Conservation (phyloP, 2,797 vertebrate genomes). For the Heteromormyrus szaboi region DNA sequence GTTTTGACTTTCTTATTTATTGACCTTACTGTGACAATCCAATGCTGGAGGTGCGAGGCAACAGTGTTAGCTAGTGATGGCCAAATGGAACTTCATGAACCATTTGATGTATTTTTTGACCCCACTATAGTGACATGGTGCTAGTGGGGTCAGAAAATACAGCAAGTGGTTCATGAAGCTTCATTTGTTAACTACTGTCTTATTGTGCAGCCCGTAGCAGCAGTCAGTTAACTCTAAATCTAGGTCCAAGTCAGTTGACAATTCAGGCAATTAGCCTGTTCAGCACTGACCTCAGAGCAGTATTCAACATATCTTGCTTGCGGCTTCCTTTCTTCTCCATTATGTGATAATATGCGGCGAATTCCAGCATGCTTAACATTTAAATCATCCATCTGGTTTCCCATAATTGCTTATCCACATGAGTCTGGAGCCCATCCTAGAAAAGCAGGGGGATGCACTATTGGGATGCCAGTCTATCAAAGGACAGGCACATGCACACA, state of each 20-base stretch:
- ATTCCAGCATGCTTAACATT: background rate
- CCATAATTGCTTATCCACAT: background rate
- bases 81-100: background rate
- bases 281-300: background rate
- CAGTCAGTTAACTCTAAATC: background rate
- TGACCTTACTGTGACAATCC: background rate
- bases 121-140: background rate
- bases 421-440: background rate
- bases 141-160: background rate
- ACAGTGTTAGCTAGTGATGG: background rate
- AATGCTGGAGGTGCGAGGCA: background rate
- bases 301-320: background rate
- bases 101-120: background rate
- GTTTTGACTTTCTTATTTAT: background rate
- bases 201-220: background rate
- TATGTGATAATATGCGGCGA: background rate
- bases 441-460: background rate
- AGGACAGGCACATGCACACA: background rate
- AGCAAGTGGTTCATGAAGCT: background rate
- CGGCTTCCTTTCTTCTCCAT: background rate
- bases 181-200: background rate
- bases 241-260: background rate
- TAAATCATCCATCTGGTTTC: constrained; percentile 6
- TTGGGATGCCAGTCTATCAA: constrained; percentile 2
- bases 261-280: background rate